Base-by-base conservation (phyloP, 2,113 vertebrate genomes). In the Otolemur garnettii region DNA sequence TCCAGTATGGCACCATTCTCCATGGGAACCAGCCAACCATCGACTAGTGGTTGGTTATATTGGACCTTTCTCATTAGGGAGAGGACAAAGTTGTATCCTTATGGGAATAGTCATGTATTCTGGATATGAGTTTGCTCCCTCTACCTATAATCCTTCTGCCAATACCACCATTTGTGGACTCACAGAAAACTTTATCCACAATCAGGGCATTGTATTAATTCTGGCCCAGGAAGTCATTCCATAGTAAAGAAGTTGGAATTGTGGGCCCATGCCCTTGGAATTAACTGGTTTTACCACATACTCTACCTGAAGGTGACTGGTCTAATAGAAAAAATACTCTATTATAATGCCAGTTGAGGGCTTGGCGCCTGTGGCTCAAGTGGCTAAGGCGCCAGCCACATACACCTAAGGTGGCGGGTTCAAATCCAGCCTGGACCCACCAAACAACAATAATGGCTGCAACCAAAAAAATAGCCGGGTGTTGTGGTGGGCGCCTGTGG, bases 81-180 rank as follows among this genome's bases (percentile, higher is more conserved):
- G 79, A 50, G 9, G 59, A 64, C 38, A 64, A 42, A 83, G 87
- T 53, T 72, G 66, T 45, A 66, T 87, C 60, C 28, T 93, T 33
- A 35, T 7, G 78, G 87, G 38, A 93, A 7, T 85, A 95, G 38
- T 22, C 30, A 13, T 28, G 57, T 18, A 26, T 4, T 89, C 72
- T 95, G n/a, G 66, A 38, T 59, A 28, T 53, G n/a, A 42, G 26
- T 93, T 93, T 94, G 17, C 45, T 24, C 91, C 91, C 7, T 88
- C 62, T 74, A 19, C 64, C 72, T 79, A 6, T 45, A 83, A 55
- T 55, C 53, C 28, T 74, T 96, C 81, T 94, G 69, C 33, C 19
- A 66, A 12, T 42, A 93, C 4, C 13, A 53, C 45, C 14, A 7
- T 90, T 30, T 80, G 66, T 91, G 68, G 45, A 53, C 35, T 92